Evolutionary conservation across 2,888 invertebrate species (phyloP).

Genomic region (Brenthis ino): DNA sequence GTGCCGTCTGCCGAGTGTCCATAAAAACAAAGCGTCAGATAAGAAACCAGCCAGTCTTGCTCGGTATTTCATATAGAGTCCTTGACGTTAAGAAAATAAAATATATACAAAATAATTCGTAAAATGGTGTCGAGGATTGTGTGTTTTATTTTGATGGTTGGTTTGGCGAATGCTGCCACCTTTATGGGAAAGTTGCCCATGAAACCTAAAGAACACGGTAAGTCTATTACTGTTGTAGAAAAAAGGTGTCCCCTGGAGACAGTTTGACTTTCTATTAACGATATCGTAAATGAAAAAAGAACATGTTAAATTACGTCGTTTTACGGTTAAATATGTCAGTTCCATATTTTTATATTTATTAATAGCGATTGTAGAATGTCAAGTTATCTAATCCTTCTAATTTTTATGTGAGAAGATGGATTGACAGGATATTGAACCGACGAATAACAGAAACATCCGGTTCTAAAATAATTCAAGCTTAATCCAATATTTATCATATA

Average conservation of each 20-base stretch:
- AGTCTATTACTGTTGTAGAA: constrained; percentile 41
- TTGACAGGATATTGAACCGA: too few relatives aligned
- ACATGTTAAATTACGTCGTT: too few relatives aligned
- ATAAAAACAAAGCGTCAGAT: constrained; percentile 63
- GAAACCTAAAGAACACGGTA: constrained; percentile 63
- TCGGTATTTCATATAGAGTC: constrained; percentile 40
- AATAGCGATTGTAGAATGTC: too few relatives aligned
- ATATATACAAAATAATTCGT: constrained; percentile 17
- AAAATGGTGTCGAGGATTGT: constrained; percentile 64
- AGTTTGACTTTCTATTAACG: too few relatives aligned
- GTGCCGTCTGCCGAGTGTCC: constrained; percentile 49
- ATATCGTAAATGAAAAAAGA: too few relatives aligned
- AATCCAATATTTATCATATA: too few relatives aligned
- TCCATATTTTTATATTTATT: too few relatives aligned
- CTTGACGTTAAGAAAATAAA: constrained; percentile 37
- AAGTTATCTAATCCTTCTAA: too few relatives aligned
- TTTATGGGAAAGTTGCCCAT: constrained; percentile 51
- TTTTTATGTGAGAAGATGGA: too few relatives aligned
- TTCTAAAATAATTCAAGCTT: too few relatives aligned
- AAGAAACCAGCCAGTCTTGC: constrained; percentile 54
- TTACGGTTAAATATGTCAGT: too few relatives aligned
- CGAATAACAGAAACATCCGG: too few relatives aligned
- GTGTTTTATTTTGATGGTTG: constrained; percentile 54
- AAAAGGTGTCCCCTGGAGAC: neutral
- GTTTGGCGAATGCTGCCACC: constrained; percentile 57